Conservation (phyloP, 2,797 vertebrate genomes). For the Heterohyrax brucei region DNA sequence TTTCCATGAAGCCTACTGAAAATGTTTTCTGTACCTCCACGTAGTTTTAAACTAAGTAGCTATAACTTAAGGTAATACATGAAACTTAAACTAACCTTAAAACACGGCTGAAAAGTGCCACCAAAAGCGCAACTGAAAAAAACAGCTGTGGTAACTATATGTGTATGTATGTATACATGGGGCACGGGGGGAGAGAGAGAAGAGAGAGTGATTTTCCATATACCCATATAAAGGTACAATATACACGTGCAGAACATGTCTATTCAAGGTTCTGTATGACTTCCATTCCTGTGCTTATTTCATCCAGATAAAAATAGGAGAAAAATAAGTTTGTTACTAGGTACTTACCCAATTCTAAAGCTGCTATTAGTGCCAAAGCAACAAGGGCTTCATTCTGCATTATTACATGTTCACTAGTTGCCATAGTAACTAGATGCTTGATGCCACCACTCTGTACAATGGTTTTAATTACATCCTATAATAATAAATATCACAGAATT, state of each 20-base stretch:
- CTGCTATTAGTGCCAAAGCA: slow-evolving; percentile 97
- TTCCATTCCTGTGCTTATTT: slow-evolving; percentile 69
- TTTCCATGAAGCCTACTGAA: slow-evolving; percentile 17
- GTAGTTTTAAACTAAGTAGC: not conserved
- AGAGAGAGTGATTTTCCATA: not conserved
- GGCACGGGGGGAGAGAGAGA: too few species aligned
- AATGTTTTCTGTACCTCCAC: slow-evolving; percentile 34
- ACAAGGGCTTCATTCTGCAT: slow-evolving; percentile 99
- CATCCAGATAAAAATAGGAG: slow-evolving; percentile 68
- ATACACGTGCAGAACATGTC: not conserved
- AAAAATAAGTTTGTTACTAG: slow-evolving; percentile 59
- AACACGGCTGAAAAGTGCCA: slow-evolving; percentile 48
- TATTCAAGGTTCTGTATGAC: slow-evolving; percentile 54
- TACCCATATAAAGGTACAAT: not conserved
- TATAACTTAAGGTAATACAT: slow-evolving; percentile 48
- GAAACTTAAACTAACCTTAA: not conserved
- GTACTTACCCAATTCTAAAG: slow-evolving; percentile 97
- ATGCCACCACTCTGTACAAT: slow-evolving; percentile 97
- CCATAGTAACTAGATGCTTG: slow-evolving; percentile 98
- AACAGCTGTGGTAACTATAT: not conserved
- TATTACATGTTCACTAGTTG: slow-evolving; percentile 99
- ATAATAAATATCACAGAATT: slow-evolving; percentile 84
- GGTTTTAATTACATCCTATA: slow-evolving; percentile 96
- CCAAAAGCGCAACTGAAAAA: slow-evolving; percentile 13
- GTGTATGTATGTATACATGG: too few species aligned